Evolutionary conservation across 2,113 vertebrate species (phyloP).

Genomic region (Isichthys henryi): DNA sequence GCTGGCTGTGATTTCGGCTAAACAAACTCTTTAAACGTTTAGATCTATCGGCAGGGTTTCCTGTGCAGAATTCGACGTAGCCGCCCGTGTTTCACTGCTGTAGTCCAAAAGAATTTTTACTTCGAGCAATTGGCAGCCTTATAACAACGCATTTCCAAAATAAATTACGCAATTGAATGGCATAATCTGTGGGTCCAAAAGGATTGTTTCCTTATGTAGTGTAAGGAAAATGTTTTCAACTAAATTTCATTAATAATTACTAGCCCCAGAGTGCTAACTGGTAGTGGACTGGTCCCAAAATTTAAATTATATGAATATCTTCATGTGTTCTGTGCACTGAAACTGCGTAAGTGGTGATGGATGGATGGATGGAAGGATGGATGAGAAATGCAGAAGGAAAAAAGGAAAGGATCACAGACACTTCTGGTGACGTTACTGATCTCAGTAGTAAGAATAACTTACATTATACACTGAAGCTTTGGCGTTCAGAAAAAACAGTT

Average conservation of each 20-base stretch:
- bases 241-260: not conserved
- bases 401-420: not conserved
- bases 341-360: not conserved
- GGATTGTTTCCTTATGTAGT: not conserved
- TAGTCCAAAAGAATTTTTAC: not conserved
- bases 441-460: slow-evolving; percentile 40
- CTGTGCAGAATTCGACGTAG: not conserved
- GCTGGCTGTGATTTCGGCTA: slow-evolving; percentile 25
- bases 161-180: not conserved
- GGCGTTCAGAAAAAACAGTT: slow-evolving; percentile 96
- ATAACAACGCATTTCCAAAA: not conserved
- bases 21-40: slow-evolving; percentile 12
- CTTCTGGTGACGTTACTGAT: not conserved
- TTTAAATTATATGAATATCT: not conserved
- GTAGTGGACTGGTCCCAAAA: not conserved
- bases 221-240: not conserved
- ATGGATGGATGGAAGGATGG: not conserved
- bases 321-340: not conserved
- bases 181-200: not conserved
- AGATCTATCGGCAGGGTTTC: slow-evolving; percentile 14
- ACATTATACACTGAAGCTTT: slow-evolving; percentile 88
- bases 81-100: not conserved
- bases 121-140: not conserved
- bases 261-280: not conserved
- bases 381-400: not conserved